Conservation (phyloP, 2,797 vertebrate genomes). For the Sardinella longiceps region DNA sequence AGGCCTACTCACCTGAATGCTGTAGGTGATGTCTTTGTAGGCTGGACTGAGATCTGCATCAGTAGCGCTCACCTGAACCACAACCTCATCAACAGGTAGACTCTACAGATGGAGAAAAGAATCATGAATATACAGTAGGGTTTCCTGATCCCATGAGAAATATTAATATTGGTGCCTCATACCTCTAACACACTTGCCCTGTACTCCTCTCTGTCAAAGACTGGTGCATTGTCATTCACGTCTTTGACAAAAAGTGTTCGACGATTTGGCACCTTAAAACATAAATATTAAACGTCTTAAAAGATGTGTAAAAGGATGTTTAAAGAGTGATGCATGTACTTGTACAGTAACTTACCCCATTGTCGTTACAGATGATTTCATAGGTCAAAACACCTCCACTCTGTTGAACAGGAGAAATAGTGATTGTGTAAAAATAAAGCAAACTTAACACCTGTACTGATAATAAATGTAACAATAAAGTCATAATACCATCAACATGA, state of each 20-base stretch:
- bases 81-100: not conserved
- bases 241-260: not conserved
- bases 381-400: not conserved
- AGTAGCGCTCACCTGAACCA: not conserved
- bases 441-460: too few relatives aligned
- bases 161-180: not conserved
- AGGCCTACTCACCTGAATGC: not conserved
- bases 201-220: not conserved
- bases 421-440: not conserved
- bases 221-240: too few relatives aligned
- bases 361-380: too few relatives aligned
- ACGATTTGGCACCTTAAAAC: not conserved
- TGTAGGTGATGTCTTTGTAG: not conserved
- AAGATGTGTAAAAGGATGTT: too few relatives aligned
- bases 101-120: not conserved
- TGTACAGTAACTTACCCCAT: too few relatives aligned
- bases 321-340: too few relatives aligned
- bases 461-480: too few relatives aligned
- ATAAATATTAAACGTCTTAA: too few relatives aligned
- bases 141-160: too few relatives aligned
- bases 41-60: not conserved
- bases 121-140: too few relatives aligned
- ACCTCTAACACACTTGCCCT: not conserved
- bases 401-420: not conserved
- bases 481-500: too few relatives aligned